These are phyloP conservation scores for Coryphaenoides rupestris DNA, from an alignment of 2,113 vertebrate genomes.

Conservation along the genomic window DNA sequence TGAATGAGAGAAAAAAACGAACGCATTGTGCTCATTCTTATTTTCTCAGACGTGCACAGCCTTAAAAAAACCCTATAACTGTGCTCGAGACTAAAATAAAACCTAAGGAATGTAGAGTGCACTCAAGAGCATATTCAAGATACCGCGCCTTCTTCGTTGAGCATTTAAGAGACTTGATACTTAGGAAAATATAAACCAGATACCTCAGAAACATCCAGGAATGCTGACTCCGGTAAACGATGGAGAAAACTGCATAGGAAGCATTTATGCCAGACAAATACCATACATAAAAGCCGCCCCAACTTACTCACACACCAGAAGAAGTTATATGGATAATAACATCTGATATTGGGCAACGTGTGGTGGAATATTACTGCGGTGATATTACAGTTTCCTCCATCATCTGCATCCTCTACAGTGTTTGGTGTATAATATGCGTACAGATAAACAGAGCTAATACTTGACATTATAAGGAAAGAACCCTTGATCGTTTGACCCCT, in stretches of 20 bases:
- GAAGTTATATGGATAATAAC: constrained; percentile 3
- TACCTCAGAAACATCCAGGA: constrained; percentile 28
- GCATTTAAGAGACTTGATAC: constrained; percentile 8
- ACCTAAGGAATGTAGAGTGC: constrained; percentile 22
- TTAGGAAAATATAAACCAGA: constrained; percentile 16
- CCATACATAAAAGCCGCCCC: background rate
- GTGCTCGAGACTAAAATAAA: constrained; percentile 55
- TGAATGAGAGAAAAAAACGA: constrained; percentile 8
- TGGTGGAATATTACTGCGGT: background rate
- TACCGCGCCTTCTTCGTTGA: constrained; percentile 15
- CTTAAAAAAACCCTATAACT: constrained; percentile 47
- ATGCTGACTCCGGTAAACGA: background rate
- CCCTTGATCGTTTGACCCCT: constrained; percentile 5
- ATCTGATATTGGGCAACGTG: background rate
- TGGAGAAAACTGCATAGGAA: background rate
- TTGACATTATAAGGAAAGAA: no score
- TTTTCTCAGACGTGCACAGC: constrained; percentile 15
- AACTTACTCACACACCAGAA: background rate
- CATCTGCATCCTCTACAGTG: background rate
- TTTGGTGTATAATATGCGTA: constrained; percentile 1
- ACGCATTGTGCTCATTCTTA: constrained; percentile 19
- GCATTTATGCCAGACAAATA: background rate
- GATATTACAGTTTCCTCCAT: background rate
- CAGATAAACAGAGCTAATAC: constrained; percentile 11
- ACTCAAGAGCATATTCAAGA: constrained; percentile 31